Evolutionary conservation across 2,888 invertebrate genomes (phyloP).

Genomic region (Tanypteryx hageni): DNA sequence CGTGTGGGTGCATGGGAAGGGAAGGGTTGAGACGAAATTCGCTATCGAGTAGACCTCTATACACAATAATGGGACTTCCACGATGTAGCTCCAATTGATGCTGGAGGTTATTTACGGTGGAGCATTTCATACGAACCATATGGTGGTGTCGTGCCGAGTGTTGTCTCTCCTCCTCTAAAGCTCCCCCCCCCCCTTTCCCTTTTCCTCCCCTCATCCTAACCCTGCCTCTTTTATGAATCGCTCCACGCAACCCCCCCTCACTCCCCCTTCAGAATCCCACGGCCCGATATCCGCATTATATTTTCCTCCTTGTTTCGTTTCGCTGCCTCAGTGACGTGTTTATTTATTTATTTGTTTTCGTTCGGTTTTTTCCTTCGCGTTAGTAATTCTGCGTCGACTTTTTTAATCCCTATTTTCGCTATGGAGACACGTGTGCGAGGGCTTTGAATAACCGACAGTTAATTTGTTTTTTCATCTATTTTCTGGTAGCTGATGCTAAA

Average conservation of each 20-base stretch:
- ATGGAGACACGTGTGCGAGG: no score
- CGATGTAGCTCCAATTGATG: background rate
- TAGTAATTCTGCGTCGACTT: background rate
- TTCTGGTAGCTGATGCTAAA: no score
- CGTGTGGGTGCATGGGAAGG: no score
- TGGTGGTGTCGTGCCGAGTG: background rate
- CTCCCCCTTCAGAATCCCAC: background rate
- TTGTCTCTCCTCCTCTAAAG: no score
- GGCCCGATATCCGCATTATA: background rate
- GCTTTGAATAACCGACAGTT: no score
- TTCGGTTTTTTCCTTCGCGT: background rate
- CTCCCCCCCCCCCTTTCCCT: no score
- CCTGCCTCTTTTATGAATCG: no score
- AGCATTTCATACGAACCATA: background rate
- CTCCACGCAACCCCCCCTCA: background rate
- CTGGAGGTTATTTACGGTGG: slow-evolving; percentile 5
- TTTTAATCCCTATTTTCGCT: no score
- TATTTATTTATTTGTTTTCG: background rate
- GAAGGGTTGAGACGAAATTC: background rate
- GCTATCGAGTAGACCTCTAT: background rate
- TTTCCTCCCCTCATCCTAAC: no score
- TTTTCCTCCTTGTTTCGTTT: background rate
- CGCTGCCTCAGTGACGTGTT: background rate
- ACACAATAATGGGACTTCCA: background rate
- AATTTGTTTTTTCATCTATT: no score